Base-by-base conservation (phyloP, 1,140 invertebrate species). In the Drosophila navojoa region DNA sequence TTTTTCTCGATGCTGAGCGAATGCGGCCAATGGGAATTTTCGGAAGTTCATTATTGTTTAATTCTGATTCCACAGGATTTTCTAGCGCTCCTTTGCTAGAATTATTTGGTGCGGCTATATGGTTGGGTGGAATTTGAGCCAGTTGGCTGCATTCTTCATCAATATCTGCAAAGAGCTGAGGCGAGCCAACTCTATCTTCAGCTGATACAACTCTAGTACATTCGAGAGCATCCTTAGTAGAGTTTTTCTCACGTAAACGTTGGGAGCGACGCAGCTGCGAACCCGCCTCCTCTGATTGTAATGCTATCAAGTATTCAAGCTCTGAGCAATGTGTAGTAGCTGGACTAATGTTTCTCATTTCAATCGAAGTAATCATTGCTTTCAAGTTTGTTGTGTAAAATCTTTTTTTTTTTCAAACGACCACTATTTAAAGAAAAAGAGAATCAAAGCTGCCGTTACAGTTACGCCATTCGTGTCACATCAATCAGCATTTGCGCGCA, bases 131-230 rank as follows among this genome's bases (percentile, higher is more conserved):
- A 16, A 58, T 15, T 25, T 69, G 71, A 60, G 47, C 49, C 6
- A 70, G 13, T 22, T 84, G 72, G 15, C 64, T 81, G 11, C 15
- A 57, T 13, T 76, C 50, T 5, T 49, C 72, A 35, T 87, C 71
- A 7, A 57, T 63, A 3, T 81, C 79, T 0, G 19, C 45, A 49
- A 86, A 87, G 15, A 86, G 42, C 54, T 73, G 61, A 0, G 81
- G 81, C 3, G 81, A 86, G 5, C 42, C 25, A 52, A 16, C 11
- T 55, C n/a, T 10, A 53, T n/a, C 3, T 25, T 0, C 25, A 10
- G n/a, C 9, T 15, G 22, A 11, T 57, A 9, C 10, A 32, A 13
- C 4, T 5, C 5, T n/a, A 11, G 6, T 32, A 11, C 5, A 40
- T 1, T 58, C 22, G 4, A 7, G 4, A n/a, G 25, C 9, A 5